Base-by-base conservation (phyloP, 2,113 vertebrate species). In the Neomonachus schauinslandi region DNA sequence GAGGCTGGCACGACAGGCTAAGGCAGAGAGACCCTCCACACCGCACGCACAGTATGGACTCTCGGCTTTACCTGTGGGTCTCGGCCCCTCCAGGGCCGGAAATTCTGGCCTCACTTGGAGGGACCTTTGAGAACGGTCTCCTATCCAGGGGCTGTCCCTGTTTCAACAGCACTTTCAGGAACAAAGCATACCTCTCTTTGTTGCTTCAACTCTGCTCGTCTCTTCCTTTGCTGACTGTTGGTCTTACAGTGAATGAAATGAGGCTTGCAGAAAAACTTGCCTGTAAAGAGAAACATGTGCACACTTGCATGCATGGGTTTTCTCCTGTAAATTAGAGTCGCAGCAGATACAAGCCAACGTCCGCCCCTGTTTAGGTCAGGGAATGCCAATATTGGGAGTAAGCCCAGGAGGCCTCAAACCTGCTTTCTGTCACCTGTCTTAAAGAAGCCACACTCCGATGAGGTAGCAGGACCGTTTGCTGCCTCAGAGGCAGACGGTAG, bases 221-320 rank as follows among this genome's bases (percentile, higher is more conserved):
- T 99, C 96, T 99, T 99, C 22, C 98, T 98, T 74, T 99, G 99
- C 42, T 99, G 99, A 9, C 96, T 99, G 46, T 96, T 99, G 36
- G 98, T 98, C 98, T 99, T 99, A 89, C 99, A 99, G 96, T 99
- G 99, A 11, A 98, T 99, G 98, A 99, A 99, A 97, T 99, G 99
- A 98, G 99, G 98, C 97, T 99, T 99, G 99, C 99, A 99, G 98
- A 99, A 99, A 97, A 99, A 98, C 98, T 99, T 99, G 95, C 99
- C 99, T 99, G 95, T 26, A 93, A 98, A 97, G 89, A 76, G 98
- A 96, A 97, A 76, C 21, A 97, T 16, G 80, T 2, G 81, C 5
- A 53, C 22, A 49, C 28, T 33, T 33, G 63, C 31, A 33, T 33
- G 31, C 24, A 22, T 7, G 42, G 12, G 51, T 95, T 93, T 91